phyloP scores from a whole-genome alignment of 2,888 invertebrate genomes.

The Pristionchus maxplancki region DNA sequence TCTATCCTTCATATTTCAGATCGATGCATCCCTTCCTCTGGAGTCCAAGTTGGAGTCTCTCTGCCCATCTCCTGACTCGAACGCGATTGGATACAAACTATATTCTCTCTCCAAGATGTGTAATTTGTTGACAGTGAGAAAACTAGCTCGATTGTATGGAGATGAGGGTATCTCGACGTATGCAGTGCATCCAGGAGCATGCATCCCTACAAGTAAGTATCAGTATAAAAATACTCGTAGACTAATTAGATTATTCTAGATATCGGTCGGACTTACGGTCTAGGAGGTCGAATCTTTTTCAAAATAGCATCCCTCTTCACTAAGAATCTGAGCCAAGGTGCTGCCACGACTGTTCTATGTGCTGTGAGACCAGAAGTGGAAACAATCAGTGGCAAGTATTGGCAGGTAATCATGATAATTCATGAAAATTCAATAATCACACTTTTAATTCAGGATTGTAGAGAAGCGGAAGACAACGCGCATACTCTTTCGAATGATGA shows the following conservation, averaged over 20 bases:
- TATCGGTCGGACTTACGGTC: conserved; percentile 25
- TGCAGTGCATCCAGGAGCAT: conserved; percentile 46
- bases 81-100: conserved; percentile 27
- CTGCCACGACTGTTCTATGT: conserved; percentile 43
- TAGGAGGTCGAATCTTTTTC: conserved; percentile 27
- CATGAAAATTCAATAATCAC: background rate
- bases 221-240: background rate
- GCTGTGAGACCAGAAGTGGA: conserved; percentile 31
- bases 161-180: conserved; percentile 29
- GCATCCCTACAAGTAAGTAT: conserved; percentile 35
- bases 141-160: background rate
- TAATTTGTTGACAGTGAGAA: conserved; percentile 26
- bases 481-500: conserved; percentile 26
- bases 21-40: background rate
- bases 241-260: background rate
- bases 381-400: conserved; percentile 15
- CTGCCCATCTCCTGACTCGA: background rate
- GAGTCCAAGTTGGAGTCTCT: conserved; percentile 8
- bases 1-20: background rate
- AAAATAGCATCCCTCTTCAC: conserved; percentile 11
- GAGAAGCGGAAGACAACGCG: background rate
- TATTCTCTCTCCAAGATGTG: conserved; percentile 46
- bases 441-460: conserved; percentile 30
- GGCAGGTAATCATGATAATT: conserved; percentile 26
- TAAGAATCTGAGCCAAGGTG: conserved; percentile 48